Evolutionary conservation across 2,113 vertebrate genomes (phyloP).

Genomic region (Rattus rattus): DNA sequence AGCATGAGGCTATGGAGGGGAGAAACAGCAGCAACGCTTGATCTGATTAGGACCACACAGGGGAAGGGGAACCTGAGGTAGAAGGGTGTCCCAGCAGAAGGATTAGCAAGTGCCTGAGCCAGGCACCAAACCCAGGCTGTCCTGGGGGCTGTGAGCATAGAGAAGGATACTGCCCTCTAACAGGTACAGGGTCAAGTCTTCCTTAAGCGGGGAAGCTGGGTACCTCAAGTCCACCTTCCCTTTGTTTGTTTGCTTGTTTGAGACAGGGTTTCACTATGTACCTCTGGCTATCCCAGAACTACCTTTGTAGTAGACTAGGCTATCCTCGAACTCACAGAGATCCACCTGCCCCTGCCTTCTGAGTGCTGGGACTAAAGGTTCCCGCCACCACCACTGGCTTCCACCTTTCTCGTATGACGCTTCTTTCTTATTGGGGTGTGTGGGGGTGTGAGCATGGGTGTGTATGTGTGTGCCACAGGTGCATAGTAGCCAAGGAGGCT

Average conservation of each 20-base stretch:
- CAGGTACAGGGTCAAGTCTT: background rate
- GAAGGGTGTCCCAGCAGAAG: background rate
- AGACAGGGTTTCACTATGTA: background rate
- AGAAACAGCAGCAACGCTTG: background rate
- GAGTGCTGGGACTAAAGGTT: background rate
- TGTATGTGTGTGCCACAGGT: background rate
- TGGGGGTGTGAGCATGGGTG: background rate
- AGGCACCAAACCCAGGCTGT: background rate
- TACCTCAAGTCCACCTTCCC: background rate
- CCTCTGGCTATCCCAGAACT: background rate
- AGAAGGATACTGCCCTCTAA: fast-evolving
- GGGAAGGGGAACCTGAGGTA: background rate
- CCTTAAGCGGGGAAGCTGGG: background rate
- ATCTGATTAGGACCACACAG: too few species aligned
- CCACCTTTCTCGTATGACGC: background rate
- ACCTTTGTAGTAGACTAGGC: background rate
- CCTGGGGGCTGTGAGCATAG: fast-evolving
- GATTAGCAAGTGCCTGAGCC: fast-evolving
- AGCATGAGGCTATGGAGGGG: background rate
- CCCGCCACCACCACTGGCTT: background rate
- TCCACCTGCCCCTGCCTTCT: background rate
- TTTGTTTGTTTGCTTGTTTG: background rate
- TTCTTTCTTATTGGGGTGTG: background rate
- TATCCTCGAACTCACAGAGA: background rate
- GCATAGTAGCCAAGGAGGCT: background rate